Conservation (phyloP, 2,888 invertebrate species). For the Melanostoma scalare region DNA sequence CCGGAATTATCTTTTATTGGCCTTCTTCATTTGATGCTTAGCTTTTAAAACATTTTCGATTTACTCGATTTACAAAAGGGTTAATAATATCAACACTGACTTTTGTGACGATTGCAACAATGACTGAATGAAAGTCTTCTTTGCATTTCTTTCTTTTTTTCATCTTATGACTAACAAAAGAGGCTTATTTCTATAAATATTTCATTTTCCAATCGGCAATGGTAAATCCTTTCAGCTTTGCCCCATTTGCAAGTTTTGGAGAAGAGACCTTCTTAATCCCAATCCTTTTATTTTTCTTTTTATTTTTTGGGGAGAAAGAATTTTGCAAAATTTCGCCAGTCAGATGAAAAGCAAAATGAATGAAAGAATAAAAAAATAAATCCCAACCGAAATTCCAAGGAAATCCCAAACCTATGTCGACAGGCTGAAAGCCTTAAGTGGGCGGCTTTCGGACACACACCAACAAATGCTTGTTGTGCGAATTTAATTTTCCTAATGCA, state of each 20-base stretch:
- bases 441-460: slow-evolving; percentile 15
- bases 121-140: slow-evolving; percentile 18
- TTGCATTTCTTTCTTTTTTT: slow-evolving; percentile 15
- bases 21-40: no score
- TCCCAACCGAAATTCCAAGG: slow-evolving; percentile 47
- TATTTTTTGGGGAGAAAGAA: background rate
- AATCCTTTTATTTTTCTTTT: slow-evolving; percentile 6
- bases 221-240: slow-evolving; percentile 28
- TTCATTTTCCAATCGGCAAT: slow-evolving; percentile 28
- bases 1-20: no score
- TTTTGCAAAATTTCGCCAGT: slow-evolving; percentile 11
- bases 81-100: slow-evolving; percentile 15
- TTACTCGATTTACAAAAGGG: background rate
- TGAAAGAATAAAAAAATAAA: slow-evolving; percentile 6
- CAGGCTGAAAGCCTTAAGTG: slow-evolving; percentile 42
- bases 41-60: no score
- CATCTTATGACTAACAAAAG: background rate
- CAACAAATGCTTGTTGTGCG: slow-evolving; percentile 46
- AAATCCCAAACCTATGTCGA: slow-evolving; percentile 39
- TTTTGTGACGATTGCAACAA: slow-evolving; percentile 19
- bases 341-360: slow-evolving; percentile 21
- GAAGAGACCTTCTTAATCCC: slow-evolving; percentile 24
- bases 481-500: slow-evolving; percentile 72
- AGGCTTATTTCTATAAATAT: slow-evolving; percentile 37
- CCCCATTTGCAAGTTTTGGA: slow-evolving; percentile 6